Percentiles rank a stretch among this genome's conserved stretches.
Evolutionary conservation across 1,140 invertebrate genomes (phyloP).

Genomic region (Monochamus saltuarius): DNA sequence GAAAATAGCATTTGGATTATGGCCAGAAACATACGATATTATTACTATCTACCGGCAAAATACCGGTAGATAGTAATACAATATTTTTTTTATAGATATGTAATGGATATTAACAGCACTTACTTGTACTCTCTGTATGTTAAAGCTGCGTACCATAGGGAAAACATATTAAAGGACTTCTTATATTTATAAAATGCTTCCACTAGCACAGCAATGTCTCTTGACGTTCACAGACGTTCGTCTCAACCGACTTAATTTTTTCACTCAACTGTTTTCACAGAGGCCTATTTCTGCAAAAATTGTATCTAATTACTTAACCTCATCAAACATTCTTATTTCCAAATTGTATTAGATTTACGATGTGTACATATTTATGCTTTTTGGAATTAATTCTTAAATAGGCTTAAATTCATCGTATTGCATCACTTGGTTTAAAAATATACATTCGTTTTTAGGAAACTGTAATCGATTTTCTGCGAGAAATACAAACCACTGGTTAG

Average conservation of each 20-base stretch:
- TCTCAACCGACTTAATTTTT: constrained; percentile 35
- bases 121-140: constrained; percentile 47
- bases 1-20: not conserved
- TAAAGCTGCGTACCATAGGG: constrained; percentile 44
- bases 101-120: constrained; percentile 17
- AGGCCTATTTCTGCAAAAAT: too few species aligned
- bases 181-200: too few species aligned
- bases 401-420: too few species aligned
- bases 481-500: too few species aligned
- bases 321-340: too few species aligned
- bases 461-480: too few species aligned
- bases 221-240: constrained; percentile 8
- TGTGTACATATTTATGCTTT: too few species aligned
- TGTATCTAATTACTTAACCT: too few species aligned
- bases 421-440: too few species aligned
- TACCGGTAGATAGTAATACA: not conserved
- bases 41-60: constrained; percentile 3
- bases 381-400: too few species aligned
- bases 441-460: too few species aligned
- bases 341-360: too few species aligned
- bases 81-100: constrained; percentile 3
- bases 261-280: constrained; percentile 14
- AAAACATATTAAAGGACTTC: constrained; percentile 38
- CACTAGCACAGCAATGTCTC: not conserved
- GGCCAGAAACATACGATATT: not conserved